These are phyloP conservation scores for Drosophila paranaensis DNA, from an alignment of 2,888 invertebrate species.

Conservation along the genomic window DNA sequence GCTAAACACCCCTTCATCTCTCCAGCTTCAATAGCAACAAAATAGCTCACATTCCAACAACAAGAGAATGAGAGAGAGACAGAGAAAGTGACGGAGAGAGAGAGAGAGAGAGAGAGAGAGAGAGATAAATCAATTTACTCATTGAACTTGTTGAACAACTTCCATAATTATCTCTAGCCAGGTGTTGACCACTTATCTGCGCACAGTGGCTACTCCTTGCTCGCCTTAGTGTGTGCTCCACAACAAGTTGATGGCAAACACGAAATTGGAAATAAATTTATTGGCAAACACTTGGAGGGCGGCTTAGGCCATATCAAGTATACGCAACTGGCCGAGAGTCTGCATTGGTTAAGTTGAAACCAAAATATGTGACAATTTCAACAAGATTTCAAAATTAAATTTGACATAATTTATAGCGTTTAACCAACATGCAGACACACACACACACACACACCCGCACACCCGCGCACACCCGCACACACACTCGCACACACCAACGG, in stretches of 20 bases:
- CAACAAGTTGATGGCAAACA: background rate
- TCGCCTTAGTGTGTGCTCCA: background rate
- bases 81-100: no score
- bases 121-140: background rate
- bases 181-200: background rate
- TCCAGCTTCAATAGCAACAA: background rate
- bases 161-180: background rate
- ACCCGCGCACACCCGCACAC: constrained; percentile 1
- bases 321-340: background rate
- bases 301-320: background rate
- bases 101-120: background rate
- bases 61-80: background rate
- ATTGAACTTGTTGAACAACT: background rate
- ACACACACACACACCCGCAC: constrained; percentile 1
- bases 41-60: background rate
- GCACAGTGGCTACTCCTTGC: background rate
- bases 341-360: constrained; percentile 23
- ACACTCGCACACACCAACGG: background rate
- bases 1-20: background rate
- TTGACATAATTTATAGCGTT: constrained; percentile 65
- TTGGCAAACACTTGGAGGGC: constrained; percentile 1
- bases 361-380: constrained; percentile 49
- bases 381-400: constrained; percentile 70
- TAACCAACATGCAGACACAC: constrained; percentile 26
- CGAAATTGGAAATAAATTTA: constrained; percentile 10